A percentile compares a stretch with the other conserved stretches of the same genome.
These are phyloP conservation scores for Myrmecophaga tridactyla DNA, from an alignment of 2,113 vertebrate genomes.

Conservation along the genomic window DNA sequence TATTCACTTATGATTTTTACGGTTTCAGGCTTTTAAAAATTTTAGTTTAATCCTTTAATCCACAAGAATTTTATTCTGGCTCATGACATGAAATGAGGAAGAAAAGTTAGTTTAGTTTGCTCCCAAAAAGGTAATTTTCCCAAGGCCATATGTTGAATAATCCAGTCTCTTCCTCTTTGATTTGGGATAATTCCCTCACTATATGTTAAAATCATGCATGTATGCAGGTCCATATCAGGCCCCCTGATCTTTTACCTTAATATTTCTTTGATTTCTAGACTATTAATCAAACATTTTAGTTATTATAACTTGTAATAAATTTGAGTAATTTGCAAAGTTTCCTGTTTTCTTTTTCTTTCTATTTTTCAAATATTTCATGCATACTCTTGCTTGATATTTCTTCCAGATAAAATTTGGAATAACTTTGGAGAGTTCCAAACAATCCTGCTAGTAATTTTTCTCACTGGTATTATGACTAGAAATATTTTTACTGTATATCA, in stretches of 20 bases:
- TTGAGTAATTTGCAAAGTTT: background rate
- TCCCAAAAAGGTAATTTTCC: background rate
- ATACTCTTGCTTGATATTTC: slow-evolving; percentile 10
- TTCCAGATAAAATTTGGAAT: slow-evolving; percentile 8
- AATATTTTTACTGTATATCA: background rate
- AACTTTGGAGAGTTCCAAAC: background rate
- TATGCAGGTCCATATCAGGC: background rate
- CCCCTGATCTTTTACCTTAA: background rate
- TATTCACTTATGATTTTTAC: background rate
- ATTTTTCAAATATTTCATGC: background rate
- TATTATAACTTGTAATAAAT: background rate
- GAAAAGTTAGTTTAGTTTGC: background rate
- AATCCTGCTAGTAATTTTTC: background rate
- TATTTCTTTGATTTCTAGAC: background rate
- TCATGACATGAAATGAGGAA: background rate
- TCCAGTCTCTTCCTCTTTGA: background rate
- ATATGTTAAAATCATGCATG: background rate
- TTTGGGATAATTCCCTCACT: background rate
- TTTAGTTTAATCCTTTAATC: background rate
- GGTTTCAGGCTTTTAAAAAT: background rate
- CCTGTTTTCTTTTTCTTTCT: background rate
- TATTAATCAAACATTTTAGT: slow-evolving; percentile 17
- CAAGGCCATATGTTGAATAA: background rate
- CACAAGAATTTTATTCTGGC: background rate
- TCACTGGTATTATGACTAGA: background rate